Base-by-base conservation (phyloP, 2,113 vertebrate species). In the Pterophyllum scalare region DNA sequence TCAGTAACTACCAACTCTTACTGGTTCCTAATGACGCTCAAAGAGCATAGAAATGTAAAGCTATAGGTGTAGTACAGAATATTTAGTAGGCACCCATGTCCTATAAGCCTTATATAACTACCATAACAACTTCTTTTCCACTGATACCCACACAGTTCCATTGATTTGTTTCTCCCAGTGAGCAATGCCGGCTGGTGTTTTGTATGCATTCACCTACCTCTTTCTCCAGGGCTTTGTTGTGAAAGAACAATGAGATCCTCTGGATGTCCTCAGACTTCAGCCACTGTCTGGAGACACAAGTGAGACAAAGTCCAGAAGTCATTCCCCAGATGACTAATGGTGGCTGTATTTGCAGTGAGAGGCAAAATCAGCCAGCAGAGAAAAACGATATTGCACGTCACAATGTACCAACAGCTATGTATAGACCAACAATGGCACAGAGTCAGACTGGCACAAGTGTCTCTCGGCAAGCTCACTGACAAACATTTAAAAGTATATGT, bases 231-330 rank as follows among this genome's bases (percentile, higher is more conserved):
- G 96, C 93, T 93, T 97, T 98, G 91, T 99, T 98, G 84, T 99
- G 98, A 94, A 99, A 99, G 93, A 99, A 97, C 88, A 99, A 94
- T 2, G 98, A 98, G 96, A 99, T 98, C 95, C 98, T 97, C 91
- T 99, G 97, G 92, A 99, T 99, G 85, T 99, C 98, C 89, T 99
- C 98, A 15, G 98, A 99, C 93, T 99, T 99, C 59, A 99, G 97
- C 98, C 98, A 99, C 64, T 99, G 98, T 92, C 98, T 99, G 83
- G 54, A 94, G 91, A 33, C 64, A 72, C 43, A 52, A 72, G 46
- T 54, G 67, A 72, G 67, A 72, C 26, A 72, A 54, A 72, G 65
- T 28, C 65, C 65, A 70, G 43, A 72, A 52, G 67, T 72, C 67
- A 72, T n/a, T 72, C 67, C 67, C 19, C 3, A 2, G 67, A 31